phyloP scores from a whole-genome alignment of 2,113 vertebrate genomes.

The Sciurus niger region DNA sequence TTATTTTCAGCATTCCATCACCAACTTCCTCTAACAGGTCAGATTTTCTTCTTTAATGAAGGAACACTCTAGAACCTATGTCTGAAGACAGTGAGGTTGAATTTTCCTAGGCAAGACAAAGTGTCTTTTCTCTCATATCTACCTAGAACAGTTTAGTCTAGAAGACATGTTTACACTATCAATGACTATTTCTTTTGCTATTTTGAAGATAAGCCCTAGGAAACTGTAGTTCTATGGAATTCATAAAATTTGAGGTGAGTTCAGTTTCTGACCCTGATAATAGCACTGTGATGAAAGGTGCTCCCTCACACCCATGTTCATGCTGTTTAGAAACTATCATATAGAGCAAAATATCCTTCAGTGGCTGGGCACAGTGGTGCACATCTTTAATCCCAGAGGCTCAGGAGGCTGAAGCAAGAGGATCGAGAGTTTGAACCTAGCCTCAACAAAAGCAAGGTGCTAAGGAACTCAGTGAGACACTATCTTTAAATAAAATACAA shows the following conservation, averaged over 20 bases:
- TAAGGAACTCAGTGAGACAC: too few species aligned
- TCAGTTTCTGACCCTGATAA: not conserved
- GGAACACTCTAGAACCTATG: not conserved
- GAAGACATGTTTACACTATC: not conserved
- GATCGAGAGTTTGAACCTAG: too few species aligned
- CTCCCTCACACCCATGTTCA: not conserved
- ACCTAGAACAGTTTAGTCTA: not conserved
- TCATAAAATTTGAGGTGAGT: not conserved
- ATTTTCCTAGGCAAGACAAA: not conserved
- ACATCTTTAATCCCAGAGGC: too few species aligned
- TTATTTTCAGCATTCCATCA: not conserved
- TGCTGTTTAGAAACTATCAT: not conserved
- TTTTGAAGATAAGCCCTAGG: not conserved
- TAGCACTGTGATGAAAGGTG: not conserved
- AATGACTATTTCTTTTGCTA: not conserved
- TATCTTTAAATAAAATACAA: too few species aligned
- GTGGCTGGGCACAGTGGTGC: too few species aligned
- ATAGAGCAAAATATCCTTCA: not conserved
- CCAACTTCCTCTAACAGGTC: not conserved
- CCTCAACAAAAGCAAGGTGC: too few species aligned
- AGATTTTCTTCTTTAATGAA: not conserved
- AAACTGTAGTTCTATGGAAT: not conserved
- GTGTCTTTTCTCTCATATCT: not conserved
- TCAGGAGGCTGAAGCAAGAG: too few species aligned
- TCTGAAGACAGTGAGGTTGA: not conserved